Conservation (phyloP, 2,888 invertebrate genomes). For the Cactoblastis cactorum region DNA sequence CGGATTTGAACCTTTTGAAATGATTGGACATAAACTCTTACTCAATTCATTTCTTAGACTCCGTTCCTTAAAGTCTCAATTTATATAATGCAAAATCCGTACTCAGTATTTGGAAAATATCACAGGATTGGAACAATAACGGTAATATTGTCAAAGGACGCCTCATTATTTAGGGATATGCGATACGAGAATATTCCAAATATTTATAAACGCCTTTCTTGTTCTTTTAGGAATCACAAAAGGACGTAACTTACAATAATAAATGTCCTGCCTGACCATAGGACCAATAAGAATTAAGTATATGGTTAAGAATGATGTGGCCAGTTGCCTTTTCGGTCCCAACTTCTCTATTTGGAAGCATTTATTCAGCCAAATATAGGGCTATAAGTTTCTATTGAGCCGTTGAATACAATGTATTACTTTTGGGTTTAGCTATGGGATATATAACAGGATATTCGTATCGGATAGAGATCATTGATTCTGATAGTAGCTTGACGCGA, state of each 20-base stretch:
- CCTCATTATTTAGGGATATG: background rate
- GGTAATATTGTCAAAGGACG: background rate
- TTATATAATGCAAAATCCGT: background rate
- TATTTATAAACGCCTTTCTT: background rate
- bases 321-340: background rate
- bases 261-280: background rate
- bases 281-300: background rate
- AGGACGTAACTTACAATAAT: background rate
- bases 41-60: too few species aligned
- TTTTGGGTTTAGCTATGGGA: background rate
- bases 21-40: too few species aligned
- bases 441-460: too few species aligned
- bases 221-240: background rate
- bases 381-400: background rate
- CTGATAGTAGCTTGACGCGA: background rate
- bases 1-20: background rate
- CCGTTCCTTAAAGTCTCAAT: background rate
- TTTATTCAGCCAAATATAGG: background rate
- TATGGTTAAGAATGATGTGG: background rate
- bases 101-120: background rate
- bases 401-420: background rate
- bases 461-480: too few species aligned
- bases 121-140: background rate
- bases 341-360: conserved; percentile 1
- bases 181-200: background rate